Conservation (phyloP, 37 sponge, comb jelly and placozoan species). For the Diacarnus erythraeanus region DNA sequence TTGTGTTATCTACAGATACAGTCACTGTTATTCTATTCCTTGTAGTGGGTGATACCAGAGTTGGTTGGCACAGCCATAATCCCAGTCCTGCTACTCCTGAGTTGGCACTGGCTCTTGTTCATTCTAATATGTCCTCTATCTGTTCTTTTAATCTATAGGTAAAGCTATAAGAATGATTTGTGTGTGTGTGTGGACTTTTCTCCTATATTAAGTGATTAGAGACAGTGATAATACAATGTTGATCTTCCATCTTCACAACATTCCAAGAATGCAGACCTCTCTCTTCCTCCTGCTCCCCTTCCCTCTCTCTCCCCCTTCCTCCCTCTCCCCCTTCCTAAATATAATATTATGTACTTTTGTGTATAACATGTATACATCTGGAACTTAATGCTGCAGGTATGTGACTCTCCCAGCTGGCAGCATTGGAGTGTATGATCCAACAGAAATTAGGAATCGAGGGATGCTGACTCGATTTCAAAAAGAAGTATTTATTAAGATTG, state of each 20-base stretch:
- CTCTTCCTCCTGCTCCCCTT: too few species aligned
- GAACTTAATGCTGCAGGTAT: too few species aligned
- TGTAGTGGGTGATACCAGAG: conserved; percentile 86
- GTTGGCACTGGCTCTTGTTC: conserved; percentile 82
- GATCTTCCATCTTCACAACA: too few species aligned
- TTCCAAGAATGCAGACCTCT: too few species aligned
- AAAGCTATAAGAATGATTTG: background rate
- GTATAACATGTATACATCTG: too few species aligned
- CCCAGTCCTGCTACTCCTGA: conserved; percentile 63
- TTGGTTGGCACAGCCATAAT: conserved; percentile 39
- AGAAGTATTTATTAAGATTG: conserved; percentile 84
- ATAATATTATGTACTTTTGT: too few species aligned
- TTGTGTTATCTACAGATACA: background rate
- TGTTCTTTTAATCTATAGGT: conserved; percentile 64
- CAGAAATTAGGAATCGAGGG: conserved; percentile 86
- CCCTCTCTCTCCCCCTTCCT: conserved; percentile 3
- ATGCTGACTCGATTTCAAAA: conserved; percentile 60
- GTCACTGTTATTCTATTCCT: background rate
- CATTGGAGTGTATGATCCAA: conserved; percentile 91
- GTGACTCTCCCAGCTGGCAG: conserved; percentile 62
- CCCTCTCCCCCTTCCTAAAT: background rate
- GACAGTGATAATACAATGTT: too few species aligned
- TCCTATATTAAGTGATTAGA: too few species aligned
- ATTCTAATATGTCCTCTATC: conserved; percentile 57
- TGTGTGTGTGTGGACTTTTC: background rate